A percentile compares a stretch with the other conserved stretches of the same genome.
phyloP scores from a whole-genome alignment of 1,140 invertebrate species.

The Drosophila varians region DNA sequence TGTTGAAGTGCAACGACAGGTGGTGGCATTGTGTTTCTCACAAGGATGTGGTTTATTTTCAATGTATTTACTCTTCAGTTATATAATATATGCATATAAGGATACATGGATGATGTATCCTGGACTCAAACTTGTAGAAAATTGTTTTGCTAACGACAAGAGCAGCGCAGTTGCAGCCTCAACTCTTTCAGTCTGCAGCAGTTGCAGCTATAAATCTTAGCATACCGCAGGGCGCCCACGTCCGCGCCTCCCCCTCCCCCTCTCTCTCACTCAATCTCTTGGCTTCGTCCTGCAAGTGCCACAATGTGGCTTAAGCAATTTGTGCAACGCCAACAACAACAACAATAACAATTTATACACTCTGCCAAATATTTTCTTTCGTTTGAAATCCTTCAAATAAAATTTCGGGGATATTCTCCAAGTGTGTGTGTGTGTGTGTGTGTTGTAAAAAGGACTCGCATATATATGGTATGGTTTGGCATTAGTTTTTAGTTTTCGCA shows the following conservation, averaged over 20 bases:
- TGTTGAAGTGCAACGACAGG: conserved; percentile 24
- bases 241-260: background rate
- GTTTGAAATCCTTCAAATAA: too few relatives aligned
- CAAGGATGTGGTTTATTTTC: conserved; percentile 74
- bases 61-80: conserved; percentile 61
- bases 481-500: conserved; percentile 77
- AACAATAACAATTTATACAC: conserved; percentile 7
- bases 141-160: conserved; percentile 71
- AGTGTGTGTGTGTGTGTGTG: too few relatives aligned
- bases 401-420: background rate
- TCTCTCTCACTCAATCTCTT: background rate
- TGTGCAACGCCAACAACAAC: conserved; percentile 52
- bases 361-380: background rate
- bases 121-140: conserved; percentile 63
- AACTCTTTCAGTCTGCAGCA: conserved; percentile 44
- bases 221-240: conserved; percentile 70
- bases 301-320: conserved; percentile 79
- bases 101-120: background rate
- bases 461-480: conserved; percentile 37
- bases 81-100: background rate
- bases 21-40: too few relatives aligned
- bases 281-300: conserved; percentile 29
- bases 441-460: conserved; percentile 46
- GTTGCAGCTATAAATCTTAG: conserved; percentile 76
- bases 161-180: conserved; percentile 30